A percentile compares a stretch with the other conserved stretches of the same genome.
Evolutionary conservation across 2,113 vertebrate species (phyloP).

Genomic region (Trogon surrucura): DNA sequence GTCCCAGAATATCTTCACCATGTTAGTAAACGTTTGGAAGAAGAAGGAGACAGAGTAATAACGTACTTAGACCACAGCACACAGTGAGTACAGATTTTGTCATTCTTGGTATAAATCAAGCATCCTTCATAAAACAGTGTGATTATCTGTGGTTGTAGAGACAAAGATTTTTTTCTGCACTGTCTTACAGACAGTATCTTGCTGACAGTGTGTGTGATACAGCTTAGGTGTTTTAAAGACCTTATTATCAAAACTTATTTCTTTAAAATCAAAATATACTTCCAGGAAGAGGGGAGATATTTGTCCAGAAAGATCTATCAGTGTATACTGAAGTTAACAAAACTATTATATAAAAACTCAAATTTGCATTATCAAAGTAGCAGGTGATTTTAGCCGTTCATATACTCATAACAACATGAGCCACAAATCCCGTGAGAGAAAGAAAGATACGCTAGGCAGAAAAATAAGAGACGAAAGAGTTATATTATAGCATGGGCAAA

Average conservation of each 20-base stretch:
- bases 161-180: not conserved
- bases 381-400: not conserved
- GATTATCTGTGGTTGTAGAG: not conserved
- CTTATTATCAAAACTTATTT: not conserved
- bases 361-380: not conserved
- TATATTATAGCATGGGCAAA: not conserved
- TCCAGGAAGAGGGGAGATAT: not conserved
- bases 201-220: not conserved
- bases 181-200: not conserved
- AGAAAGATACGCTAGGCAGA: not conserved
- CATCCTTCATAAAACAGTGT: not conserved
- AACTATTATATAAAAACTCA: not conserved
- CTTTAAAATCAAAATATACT: not conserved
- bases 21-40: slow-evolving; percentile 83
- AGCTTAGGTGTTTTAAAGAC: not conserved
- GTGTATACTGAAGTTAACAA: not conserved
- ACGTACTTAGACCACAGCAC: slow-evolving; percentile 85
- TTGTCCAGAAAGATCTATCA: not conserved
- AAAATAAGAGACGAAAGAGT: not conserved
- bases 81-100: slow-evolving; percentile 74
- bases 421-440: not conserved
- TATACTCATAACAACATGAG: not conserved
- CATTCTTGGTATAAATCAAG: not conserved
- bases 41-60: slow-evolving; percentile 83
- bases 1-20: slow-evolving; percentile 85